Percentiles rank a stretch among this genome's conserved stretches.
phyloP scores from a whole-genome alignment of 2,888 invertebrate genomes.

The Cheilosia scutellata region DNA sequence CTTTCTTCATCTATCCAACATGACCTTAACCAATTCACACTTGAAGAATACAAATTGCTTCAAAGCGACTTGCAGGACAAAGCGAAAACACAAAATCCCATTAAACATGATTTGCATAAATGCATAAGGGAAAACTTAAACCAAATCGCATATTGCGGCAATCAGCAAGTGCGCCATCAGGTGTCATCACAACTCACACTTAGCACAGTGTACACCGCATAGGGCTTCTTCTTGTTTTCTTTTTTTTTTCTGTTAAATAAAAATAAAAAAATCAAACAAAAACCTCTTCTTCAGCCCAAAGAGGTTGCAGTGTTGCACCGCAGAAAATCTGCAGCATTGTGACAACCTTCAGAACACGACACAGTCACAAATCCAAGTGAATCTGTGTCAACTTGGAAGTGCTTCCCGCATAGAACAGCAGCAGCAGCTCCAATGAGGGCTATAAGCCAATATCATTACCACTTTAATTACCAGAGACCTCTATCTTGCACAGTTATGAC shows the following conservation, averaged over 20 bases:
- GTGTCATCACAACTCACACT: conserved; percentile 33
- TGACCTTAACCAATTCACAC: neutral
- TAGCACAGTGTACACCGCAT: neutral
- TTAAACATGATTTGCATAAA: conserved; percentile 41
- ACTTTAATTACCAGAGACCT: conserved; percentile 68
- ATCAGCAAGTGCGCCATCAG: conserved; percentile 33
- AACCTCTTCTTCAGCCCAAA: conserved; percentile 21
- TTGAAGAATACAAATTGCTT: neutral
- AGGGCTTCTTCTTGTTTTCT: conserved; percentile 22
- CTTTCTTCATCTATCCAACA: neutral
- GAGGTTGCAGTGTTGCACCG: neutral
- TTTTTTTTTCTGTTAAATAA: neutral
- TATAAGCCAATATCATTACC: conserved; percentile 72
- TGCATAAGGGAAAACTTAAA: conserved; percentile 9
- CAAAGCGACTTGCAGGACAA: neutral
- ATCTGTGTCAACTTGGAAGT: conserved; percentile 60
- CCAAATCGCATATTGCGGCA: conserved; percentile 40
- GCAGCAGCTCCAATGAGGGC: conserved; percentile 11
- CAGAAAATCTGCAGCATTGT: conserved; percentile 6
- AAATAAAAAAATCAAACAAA: neutral
- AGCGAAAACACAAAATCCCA: conserved; percentile 21
- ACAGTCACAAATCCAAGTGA: conserved; percentile 13
- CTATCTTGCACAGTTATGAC: conserved; percentile 18
- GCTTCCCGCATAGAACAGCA: neutral
- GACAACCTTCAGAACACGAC: conserved; percentile 46